Base-by-base conservation (phyloP, 2,888 invertebrate species). In the Lutraria lutraria region DNA sequence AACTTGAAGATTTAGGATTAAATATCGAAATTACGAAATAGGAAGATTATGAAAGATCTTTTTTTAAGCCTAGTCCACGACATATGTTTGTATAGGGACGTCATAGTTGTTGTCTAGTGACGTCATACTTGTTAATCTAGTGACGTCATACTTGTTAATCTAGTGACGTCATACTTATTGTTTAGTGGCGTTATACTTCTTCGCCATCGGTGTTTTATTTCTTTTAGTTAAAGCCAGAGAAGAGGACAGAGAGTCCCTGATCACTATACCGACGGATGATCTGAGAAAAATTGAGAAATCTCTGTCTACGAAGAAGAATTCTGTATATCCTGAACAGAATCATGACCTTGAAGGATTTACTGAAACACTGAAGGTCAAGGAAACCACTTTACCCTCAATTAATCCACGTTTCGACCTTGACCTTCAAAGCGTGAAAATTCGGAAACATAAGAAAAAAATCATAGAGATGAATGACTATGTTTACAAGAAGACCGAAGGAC, bases 241-340 rank as follows among this genome's bases (percentile, higher is more conserved):
- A 31, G 29, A 72, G 2, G 83, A 79, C 43, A 60, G 52, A 19
- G 29, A 80, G 0, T 83, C 87, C 0, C 13, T 86, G 16, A 19
- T 88, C 0, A 90, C 53, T 29, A 83, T 91, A 34, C 90, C 89
- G 0, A 91, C 91, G 0, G 91, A 91, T 68, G 87, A 91, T 68
- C 79, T 91, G 10, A 83, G 79, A 86, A 91, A 90, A 84, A 86
- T 91, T n/a, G 86, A 88, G 31, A 79, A 88, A 34, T 52, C 81
- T 4, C 10, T 79, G 34, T 21, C 56, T 0, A 54, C 21, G 10
- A 85, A 53, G 54, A 76, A 54, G 72, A 91, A 91, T 56, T 54
- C 60, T 19, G 83, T 91, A 0, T 13, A 54, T 31, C 90, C 90
- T 15, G 90, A 80, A 25, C 60, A 31, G 25, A 19, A 15, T 76